These are phyloP conservation scores for Trichopoda pennipes DNA, from an alignment of 2,888 invertebrate genomes.

Conservation along the genomic window DNA sequence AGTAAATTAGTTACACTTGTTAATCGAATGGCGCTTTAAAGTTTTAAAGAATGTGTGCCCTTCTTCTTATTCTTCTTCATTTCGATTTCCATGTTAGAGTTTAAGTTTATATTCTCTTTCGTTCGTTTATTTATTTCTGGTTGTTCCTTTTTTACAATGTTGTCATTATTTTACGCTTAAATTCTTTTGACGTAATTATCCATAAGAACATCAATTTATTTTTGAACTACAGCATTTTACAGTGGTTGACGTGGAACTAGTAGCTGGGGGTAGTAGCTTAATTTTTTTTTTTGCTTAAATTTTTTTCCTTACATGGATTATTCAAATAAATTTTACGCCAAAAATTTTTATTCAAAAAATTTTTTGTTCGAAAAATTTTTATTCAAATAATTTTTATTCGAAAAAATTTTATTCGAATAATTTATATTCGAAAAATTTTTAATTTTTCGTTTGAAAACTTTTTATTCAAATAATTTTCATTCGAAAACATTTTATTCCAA, in stretches of 20 bases:
- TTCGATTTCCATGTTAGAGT: neutral
- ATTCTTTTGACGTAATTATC: slow-evolving; percentile 57
- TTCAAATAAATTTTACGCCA: too few species aligned
- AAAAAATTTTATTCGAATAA: too few species aligned
- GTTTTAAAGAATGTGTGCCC: slow-evolving; percentile 10
- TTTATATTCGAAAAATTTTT: too few species aligned
- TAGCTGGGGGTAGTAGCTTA: neutral
- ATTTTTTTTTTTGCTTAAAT: neutral
- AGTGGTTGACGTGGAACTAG: slow-evolving; percentile 3
- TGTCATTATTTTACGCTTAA: slow-evolving; percentile 64
- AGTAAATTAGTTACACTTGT: slow-evolving; percentile 63
- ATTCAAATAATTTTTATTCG: too few species aligned
- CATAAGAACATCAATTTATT: slow-evolving; percentile 39
- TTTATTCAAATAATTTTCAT: too few species aligned
- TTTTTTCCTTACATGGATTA: too few species aligned
- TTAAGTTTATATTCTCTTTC: neutral
- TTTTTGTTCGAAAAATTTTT: too few species aligned
- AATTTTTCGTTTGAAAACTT: too few species aligned
- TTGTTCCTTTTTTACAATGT: slow-evolving; percentile 43
- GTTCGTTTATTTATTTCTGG: neutral
- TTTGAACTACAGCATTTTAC: neutral
- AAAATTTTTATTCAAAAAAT: too few species aligned
- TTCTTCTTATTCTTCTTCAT: neutral
- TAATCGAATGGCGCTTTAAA: slow-evolving; percentile 65
- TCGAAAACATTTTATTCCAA: too few species aligned